Evolutionary conservation across 2,888 invertebrate genomes (phyloP).

Genomic region (Pristionchus japonicus): DNA sequence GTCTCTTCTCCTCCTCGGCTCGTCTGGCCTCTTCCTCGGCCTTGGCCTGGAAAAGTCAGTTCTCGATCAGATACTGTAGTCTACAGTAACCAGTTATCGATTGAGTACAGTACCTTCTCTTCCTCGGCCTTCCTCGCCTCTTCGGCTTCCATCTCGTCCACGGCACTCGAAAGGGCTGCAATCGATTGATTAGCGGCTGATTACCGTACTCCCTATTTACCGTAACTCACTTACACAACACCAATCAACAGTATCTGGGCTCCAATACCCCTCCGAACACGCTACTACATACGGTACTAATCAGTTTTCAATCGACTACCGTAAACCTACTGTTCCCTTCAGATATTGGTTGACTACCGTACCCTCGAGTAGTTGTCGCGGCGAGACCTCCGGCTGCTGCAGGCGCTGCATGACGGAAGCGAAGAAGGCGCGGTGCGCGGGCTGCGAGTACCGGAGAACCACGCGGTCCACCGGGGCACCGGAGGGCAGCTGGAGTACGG

Average conservation of each 20-base stretch:
- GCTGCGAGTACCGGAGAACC: neutral
- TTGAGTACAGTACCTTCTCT: too few species aligned
- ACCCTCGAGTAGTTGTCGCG: neutral
- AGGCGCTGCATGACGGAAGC: neutral
- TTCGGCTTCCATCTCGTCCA: neutral
- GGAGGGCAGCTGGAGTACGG: neutral
- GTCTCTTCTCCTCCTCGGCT: neutral
- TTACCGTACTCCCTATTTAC: neutral
- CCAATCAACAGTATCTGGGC: neutral
- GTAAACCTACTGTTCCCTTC: neutral
- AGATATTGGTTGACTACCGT: neutral
- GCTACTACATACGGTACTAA: neutral
- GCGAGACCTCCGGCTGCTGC: slow-evolving; percentile 22
- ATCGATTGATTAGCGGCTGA: neutral
- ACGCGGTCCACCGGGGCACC: neutral
- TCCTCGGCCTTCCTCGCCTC: neutral
- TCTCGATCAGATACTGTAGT: too few species aligned
- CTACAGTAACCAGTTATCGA: too few species aligned
- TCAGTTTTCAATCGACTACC: neutral
- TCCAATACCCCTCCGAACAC: neutral
- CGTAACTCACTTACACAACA: neutral
- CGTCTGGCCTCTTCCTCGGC: neutral
- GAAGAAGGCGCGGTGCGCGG: neutral
- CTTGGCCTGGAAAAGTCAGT: too few species aligned
- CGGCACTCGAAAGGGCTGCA: neutral